Percentiles rank a stretch among this genome's conserved stretches.
Conservation (phyloP, 1,140 invertebrate species). For the Ceratitis capitata region DNA sequence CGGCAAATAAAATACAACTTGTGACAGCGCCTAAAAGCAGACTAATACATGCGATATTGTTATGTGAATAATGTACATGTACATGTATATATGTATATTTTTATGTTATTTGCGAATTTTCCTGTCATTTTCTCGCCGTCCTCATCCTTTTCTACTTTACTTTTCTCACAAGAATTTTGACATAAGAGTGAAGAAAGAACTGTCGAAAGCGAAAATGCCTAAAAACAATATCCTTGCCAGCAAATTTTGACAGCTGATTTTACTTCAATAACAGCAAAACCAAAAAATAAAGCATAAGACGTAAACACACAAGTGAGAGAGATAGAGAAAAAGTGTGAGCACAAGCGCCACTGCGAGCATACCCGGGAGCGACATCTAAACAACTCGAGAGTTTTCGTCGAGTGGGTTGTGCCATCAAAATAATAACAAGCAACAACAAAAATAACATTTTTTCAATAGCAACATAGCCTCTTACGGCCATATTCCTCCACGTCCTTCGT, state of each 20-base stretch:
- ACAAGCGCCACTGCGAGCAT: background rate
- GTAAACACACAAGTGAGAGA: background rate
- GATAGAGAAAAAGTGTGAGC: background rate
- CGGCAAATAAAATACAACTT: background rate
- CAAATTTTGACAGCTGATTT: slow-evolving; percentile 34
- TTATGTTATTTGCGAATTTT: background rate
- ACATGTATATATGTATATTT: background rate
- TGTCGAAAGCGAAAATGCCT: background rate
- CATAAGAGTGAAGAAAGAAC: too few relatives aligned
- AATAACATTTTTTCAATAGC: slow-evolving; percentile 1
- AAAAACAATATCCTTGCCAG: background rate
- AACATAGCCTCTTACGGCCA: background rate
- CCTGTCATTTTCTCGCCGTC: background rate
- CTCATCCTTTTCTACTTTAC: background rate
- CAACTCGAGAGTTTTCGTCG: background rate
- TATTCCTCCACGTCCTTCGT: slow-evolving; percentile 9
- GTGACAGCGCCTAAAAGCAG: background rate
- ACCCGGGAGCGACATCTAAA: background rate
- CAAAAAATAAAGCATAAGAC: background rate
- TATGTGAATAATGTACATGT: background rate
- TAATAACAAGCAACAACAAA: background rate
- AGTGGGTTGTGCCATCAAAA: slow-evolving; percentile 24
- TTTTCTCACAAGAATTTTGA: background rate
- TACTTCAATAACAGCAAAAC: too few relatives aligned
- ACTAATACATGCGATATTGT: background rate